A percentile compares a stretch with the other conserved stretches of the same genome.
These are phyloP conservation scores for Dissostichus mawsoni DNA, from an alignment of 2,113 vertebrate genomes.

Conservation along the genomic window DNA sequence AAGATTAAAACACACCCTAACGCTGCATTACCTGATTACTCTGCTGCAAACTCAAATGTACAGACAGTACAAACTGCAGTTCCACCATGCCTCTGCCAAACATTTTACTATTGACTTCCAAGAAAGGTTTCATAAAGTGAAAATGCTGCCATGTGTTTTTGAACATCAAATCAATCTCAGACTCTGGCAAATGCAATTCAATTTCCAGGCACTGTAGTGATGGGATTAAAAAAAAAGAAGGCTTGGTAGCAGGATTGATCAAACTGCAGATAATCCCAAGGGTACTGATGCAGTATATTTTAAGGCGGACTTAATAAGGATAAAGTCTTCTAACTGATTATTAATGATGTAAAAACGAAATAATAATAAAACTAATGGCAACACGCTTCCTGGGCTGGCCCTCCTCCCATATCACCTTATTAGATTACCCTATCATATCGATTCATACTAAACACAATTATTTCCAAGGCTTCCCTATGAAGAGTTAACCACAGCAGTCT, in stretches of 20 bases:
- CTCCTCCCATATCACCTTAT: not conserved
- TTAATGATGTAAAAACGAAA: not conserved
- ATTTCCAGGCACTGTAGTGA: constrained; percentile 54
- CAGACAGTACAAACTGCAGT: not conserved
- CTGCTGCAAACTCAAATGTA: constrained; percentile 1
- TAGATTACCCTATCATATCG: constrained; percentile 1
- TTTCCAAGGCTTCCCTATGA: not conserved
- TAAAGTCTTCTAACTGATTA: not conserved
- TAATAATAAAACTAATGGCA: not conserved
- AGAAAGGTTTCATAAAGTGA: constrained; percentile 26
- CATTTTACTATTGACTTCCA: constrained; percentile 58
- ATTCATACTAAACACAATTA: constrained; percentile 20
- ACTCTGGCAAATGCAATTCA: constrained; percentile 54
- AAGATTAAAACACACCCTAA: constrained; percentile 24
- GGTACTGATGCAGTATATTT: constrained; percentile 4
- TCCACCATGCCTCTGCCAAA: constrained; percentile 22
- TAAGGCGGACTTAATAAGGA: constrained; percentile 13
- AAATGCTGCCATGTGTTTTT: constrained; percentile 23
- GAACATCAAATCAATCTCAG: constrained; percentile 51
- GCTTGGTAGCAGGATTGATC: constrained; percentile 26
- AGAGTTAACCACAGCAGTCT: constrained; percentile 5
- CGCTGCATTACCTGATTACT: constrained; percentile 28
- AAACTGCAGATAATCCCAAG: constrained; percentile 35
- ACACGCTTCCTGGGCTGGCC: not conserved
- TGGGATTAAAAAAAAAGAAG: constrained; percentile 50